These are phyloP conservation scores for Aleiodes sp. DNA, from an alignment of 1,140 invertebrate species.

Conservation along the genomic window DNA sequence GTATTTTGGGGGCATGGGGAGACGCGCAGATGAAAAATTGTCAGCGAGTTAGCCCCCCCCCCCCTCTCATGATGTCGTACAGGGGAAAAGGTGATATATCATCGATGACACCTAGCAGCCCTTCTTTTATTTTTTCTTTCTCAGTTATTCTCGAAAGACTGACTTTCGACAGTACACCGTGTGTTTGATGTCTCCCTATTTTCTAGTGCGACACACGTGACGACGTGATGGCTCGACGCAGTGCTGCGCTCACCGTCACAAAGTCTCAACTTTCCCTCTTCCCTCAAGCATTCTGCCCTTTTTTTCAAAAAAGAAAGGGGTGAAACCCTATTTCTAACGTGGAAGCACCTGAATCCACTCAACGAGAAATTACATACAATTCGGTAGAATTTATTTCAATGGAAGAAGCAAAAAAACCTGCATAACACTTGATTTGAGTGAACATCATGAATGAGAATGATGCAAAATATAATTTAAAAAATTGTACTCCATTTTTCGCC, in stretches of 20 bases:
- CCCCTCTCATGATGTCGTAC: no score
- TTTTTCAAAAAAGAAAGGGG: neutral
- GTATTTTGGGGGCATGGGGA: no score
- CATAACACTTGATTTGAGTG: no score
- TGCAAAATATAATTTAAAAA: neutral
- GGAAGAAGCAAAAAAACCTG: neutral
- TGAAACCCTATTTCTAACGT: slow-evolving; percentile 8
- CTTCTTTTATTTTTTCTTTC: neutral
- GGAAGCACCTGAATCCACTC: slow-evolving; percentile 9
- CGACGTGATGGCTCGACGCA: neutral
- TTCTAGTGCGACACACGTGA: neutral
- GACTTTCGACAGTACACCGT: neutral
- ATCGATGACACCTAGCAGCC: slow-evolving; percentile 17
- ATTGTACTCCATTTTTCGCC: neutral
- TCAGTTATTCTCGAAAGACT: neutral
- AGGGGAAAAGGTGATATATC: slow-evolving; percentile 12
- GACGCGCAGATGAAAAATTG: no score
- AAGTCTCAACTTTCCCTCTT: neutral
- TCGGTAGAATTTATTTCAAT: neutral
- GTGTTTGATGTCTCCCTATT: neutral
- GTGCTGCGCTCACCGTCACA: neutral
- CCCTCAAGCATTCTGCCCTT: no score
- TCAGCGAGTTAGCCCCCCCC: no score
- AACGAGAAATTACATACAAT: neutral
- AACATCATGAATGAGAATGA: no score